Evolutionary conservation across 1,140 invertebrate species (phyloP), one percentile per base, ranked within the genome.

Genomic region (Drosophila trapezifrons): DNA sequence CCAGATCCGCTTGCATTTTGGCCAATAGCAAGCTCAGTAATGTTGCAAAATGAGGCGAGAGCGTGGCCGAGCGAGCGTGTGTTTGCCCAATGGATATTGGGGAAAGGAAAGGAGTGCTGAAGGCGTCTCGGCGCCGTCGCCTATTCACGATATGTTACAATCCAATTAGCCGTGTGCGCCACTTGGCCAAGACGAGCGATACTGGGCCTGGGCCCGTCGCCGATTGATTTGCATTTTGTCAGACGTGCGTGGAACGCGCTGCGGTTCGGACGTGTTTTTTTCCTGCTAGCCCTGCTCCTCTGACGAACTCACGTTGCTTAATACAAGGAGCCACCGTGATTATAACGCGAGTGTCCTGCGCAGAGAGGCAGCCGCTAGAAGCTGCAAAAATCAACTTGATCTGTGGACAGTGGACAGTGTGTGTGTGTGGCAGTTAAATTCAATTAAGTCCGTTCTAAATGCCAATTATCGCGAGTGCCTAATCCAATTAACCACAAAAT

Each of bases 231-330:
- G 64, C 70, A 82, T 72, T 77, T 35, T 59, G 69, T 79, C 90
- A 91, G 90, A 91, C 73, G 79, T 77, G 80, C 82, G 80, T 87
- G 76, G 57, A 78, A 75, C 74, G 80, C 83, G 85, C 82, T 84
- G 76, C 78, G 79, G 79, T 90, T 81, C 87, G 90, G 90, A 87
- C 90, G 90, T 91, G 77, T 89, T 83, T 58, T 62, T 54, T 45
- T 52, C 52, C 17, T 35, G 29, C 17, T 35, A 77, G 54, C 42
- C 43, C 38, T 52, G 60, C 35, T 69, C 20, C 60, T 29, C 37
- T 18, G 35, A 22, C 59, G 20, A 51, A 35, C 27, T 52, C 9
- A 9, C 17, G 29, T 35, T 35, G 13, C 20, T 17, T 12, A 29
- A 32, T 20, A 22, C 60, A 57, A 64, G 49, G 27, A 65, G 37